Evolutionary conservation across 2,113 vertebrate species (phyloP).

Genomic region (Sinocyclocheilus rhinocerous): DNA sequence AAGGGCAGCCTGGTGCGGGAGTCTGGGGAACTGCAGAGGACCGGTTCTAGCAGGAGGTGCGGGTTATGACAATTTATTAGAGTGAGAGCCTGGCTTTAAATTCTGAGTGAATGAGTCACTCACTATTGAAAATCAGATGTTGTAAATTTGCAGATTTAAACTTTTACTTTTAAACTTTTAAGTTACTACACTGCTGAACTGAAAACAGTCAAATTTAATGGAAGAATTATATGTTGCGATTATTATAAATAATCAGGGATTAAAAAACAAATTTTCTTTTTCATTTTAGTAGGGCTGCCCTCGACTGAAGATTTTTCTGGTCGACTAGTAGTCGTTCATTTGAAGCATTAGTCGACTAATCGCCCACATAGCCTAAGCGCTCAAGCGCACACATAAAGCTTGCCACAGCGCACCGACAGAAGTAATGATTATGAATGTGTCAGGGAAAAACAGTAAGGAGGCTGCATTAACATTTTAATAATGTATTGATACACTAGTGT

Average conservation of each 20-base stretch:
- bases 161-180: no score
- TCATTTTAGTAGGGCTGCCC: no score
- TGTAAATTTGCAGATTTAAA: background rate
- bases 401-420: no score
- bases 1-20: conserved; percentile 96
- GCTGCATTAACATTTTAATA: no score
- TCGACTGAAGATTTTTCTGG: no score
- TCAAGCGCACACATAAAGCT: no score
- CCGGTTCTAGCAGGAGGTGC: conserved; percentile 73
- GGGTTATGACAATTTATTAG: background rate
- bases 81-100: background rate
- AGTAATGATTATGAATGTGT: no score
- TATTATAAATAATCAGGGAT: background rate
- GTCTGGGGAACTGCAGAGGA: conserved; percentile 88
- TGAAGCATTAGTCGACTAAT: no score
- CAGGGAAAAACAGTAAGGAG: no score
- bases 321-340: no score
- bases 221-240: background rate
- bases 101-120: background rate
- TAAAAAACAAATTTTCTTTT: background rate
- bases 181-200: background rate
- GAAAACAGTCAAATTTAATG: background rate
- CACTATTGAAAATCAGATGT: background rate
- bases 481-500: no score
- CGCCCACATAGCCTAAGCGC: no score